Conservation (phyloP, 2,888 invertebrate species). For the Phrixothrix hirtus region DNA sequence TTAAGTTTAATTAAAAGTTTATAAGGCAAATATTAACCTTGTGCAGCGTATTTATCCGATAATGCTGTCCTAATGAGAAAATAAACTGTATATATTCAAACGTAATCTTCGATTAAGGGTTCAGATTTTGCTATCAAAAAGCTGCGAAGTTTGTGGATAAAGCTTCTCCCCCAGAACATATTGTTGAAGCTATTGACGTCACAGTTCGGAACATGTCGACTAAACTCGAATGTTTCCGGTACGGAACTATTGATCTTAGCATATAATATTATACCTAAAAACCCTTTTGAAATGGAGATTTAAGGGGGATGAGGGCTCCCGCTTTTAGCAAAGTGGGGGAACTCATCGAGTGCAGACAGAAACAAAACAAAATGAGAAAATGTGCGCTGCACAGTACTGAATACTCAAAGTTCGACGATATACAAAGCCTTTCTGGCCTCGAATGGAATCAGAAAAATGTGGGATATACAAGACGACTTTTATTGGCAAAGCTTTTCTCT, state of each 20-base stretch:
- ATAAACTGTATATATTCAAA: neutral
- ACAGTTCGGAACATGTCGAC: constrained; percentile 36
- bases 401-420: constrained; percentile 36
- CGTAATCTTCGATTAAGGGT: constrained; percentile 10
- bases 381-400: constrained; percentile 36
- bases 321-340: constrained; percentile 35
- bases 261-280: constrained; percentile 52
- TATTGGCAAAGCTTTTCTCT: constrained; percentile 32
- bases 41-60: neutral
- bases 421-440: constrained; percentile 23
- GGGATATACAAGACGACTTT: constrained; percentile 26
- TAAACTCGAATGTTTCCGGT: constrained; percentile 37
- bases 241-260: constrained; percentile 46
- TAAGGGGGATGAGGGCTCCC: constrained; percentile 43
- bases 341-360: constrained; percentile 47
- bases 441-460: constrained; percentile 25
- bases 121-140: constrained; percentile 17
- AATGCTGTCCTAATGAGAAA: neutral
- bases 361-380: constrained; percentile 49
- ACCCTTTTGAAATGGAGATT: constrained; percentile 55
- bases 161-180: constrained; percentile 35
- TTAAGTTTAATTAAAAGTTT: constrained; percentile 1
- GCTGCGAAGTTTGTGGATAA: constrained; percentile 29
- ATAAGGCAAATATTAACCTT: neutral
- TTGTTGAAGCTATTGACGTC: constrained; percentile 49